Conservation (phyloP, 2,888 invertebrate genomes). For the Heteromyza rotundicornis region DNA sequence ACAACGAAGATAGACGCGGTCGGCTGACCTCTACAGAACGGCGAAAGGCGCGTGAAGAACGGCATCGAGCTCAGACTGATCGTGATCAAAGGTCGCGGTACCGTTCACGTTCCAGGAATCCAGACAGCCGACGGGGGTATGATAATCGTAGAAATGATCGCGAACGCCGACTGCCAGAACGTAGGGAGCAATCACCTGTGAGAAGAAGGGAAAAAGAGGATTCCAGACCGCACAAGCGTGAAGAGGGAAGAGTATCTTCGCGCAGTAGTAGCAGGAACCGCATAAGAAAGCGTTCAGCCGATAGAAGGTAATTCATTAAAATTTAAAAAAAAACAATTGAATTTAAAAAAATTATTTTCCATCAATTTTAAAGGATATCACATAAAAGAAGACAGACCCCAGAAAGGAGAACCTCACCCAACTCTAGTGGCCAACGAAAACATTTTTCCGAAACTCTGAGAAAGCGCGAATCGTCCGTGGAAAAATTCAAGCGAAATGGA, state of each 20-base stretch:
- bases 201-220: neutral
- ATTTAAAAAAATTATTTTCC: no score
- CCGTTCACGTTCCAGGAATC: constrained; percentile 12
- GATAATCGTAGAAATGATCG: neutral
- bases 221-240: neutral
- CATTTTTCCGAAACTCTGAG: no score
- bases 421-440: neutral
- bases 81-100: constrained; percentile 25
- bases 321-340: no score
- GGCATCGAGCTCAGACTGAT: constrained; percentile 47
- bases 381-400: no score
- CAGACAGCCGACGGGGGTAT: constrained; percentile 5
- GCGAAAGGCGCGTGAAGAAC: constrained; percentile 39
- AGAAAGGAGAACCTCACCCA: neutral
- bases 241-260: neutral
- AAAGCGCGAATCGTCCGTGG: neutral
- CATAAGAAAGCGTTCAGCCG: neutral
- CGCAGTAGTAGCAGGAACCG: no score
- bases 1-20: neutral
- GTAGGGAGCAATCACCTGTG: constrained; percentile 4
- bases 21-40: constrained; percentile 32
- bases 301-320: neutral
- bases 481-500: neutral
- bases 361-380: no score
- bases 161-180: constrained; percentile 6